These are phyloP conservation scores for Cloeon dipterum DNA, from an alignment of 2,888 invertebrate species.

Conservation along the genomic window DNA sequence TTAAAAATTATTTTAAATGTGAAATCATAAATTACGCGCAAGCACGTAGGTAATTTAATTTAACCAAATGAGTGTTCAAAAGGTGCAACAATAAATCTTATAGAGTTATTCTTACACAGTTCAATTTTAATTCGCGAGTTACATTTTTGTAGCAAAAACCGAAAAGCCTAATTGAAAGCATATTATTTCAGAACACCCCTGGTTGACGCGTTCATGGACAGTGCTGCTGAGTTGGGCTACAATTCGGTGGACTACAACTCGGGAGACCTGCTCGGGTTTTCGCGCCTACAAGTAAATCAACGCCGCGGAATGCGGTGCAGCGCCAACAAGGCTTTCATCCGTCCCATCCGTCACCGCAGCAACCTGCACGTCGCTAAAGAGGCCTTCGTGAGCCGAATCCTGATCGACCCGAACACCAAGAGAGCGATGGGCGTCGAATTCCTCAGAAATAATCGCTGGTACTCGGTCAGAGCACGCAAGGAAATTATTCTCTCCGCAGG, in stretches of 20 bases:
- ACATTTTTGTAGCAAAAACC: too few species aligned
- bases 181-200: slow-evolving; percentile 9
- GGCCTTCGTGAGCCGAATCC: slow-evolving; percentile 24
- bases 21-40: too few species aligned
- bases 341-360: slow-evolving; percentile 15
- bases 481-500: slow-evolving; percentile 57
- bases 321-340: slow-evolving; percentile 20
- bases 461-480: slow-evolving; percentile 32
- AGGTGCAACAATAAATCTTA: too few species aligned
- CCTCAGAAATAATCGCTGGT: slow-evolving; percentile 22
- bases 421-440: slow-evolving; percentile 30
- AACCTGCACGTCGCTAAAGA: slow-evolving; percentile 16
- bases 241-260: slow-evolving; percentile 27
- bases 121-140: too few species aligned
- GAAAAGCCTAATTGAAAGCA: too few species aligned
- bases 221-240: slow-evolving; percentile 3
- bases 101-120: too few species aligned
- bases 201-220: slow-evolving; percentile 4
- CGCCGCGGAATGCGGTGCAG: slow-evolving; percentile 9
- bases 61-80: too few species aligned
- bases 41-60: too few species aligned
- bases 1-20: too few species aligned
- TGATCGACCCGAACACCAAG: slow-evolving; percentile 27
- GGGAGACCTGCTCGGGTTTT: slow-evolving; percentile 31
- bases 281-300: slow-evolving; percentile 23